phyloP scores from a whole-genome alignment of 1,140 invertebrate species.

The Drosophila biarmipes region DNA sequence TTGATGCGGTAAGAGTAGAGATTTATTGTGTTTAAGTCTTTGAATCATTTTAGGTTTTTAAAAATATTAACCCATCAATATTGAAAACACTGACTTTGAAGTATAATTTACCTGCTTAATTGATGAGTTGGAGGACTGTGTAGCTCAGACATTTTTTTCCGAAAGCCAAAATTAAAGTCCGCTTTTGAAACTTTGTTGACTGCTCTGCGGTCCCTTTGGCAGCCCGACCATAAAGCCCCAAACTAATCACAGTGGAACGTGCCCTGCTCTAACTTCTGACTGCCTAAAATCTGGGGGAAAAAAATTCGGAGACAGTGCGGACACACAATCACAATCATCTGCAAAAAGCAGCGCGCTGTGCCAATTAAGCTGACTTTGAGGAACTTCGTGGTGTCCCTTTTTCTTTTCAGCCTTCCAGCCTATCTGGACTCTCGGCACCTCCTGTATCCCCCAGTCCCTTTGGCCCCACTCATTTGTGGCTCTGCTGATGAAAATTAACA shows the following conservation, averaged over 20 bases:
- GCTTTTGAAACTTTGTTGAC: constrained; percentile 6
- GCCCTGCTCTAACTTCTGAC: constrained; percentile 21
- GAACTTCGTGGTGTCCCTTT: constrained; percentile 42
- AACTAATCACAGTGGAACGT: constrained; percentile 47
- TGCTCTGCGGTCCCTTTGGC: constrained; percentile 19
- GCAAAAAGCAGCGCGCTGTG: constrained; percentile 50
- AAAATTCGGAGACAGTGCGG: constrained; percentile 18
- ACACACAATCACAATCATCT: constrained; percentile 43
- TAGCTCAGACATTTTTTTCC: neutral
- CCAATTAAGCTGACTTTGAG: constrained; percentile 76
- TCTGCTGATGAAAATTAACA: constrained; percentile 73
- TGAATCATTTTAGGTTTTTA: neutral
- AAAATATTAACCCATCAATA: neutral
- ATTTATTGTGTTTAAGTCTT: neutral
- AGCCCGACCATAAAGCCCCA: constrained; percentile 1
- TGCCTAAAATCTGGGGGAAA: constrained; percentile 6
- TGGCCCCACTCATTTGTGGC: constrained; percentile 56
- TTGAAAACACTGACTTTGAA: neutral
- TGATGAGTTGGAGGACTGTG: neutral
- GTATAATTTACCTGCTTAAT: neutral
- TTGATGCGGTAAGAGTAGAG: neutral
- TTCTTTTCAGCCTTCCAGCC: neutral
- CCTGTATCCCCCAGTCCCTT: neutral
- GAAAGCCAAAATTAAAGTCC: neutral
- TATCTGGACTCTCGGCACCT: neutral